These are phyloP conservation scores for Botrylloides violaceus DNA, from an alignment of 23 tunicate species.

Conservation along the genomic window DNA sequence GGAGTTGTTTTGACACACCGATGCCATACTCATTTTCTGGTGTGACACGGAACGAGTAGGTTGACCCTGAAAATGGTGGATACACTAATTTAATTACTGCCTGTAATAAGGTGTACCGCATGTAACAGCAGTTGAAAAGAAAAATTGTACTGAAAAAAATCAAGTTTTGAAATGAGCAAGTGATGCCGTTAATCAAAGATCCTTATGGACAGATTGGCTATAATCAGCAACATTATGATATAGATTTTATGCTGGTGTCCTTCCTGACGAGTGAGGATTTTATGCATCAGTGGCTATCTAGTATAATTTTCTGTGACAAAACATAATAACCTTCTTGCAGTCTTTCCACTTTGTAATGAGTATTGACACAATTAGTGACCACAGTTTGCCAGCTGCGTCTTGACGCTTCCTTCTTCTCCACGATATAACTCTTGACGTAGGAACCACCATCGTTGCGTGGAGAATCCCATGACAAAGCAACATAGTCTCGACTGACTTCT, in stretches of 20 bases:
- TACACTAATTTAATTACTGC: no score
- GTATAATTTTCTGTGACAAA: not conserved
- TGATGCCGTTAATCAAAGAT: no score
- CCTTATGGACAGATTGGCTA: no score
- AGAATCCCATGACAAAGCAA: constrained; percentile 61
- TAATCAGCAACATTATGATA: no score
- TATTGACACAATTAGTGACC: constrained; percentile 54
- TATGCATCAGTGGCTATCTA: not conserved
- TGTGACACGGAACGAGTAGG: constrained; percentile 74
- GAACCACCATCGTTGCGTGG: constrained; percentile 85
- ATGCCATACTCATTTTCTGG: constrained; percentile 91
- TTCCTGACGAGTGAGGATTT: not conserved
- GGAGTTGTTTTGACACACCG: constrained; percentile 77
- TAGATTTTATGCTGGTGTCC: no score
- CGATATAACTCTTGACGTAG: constrained; percentile 49
- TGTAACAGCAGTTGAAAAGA: no score
- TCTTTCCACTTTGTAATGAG: constrained; percentile 40
- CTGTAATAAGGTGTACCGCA: no score
- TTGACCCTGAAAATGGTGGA: constrained; percentile 19
- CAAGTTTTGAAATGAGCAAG: no score
- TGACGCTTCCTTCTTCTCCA: constrained; percentile 89
- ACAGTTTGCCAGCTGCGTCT: constrained; percentile 90
- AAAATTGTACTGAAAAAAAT: no score
- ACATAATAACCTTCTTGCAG: constrained; percentile 70
- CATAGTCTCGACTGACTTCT: constrained; percentile 59